Evolutionary conservation across 2,888 invertebrate species (phyloP).

Genomic region (Bembecia ichneumoniformis): DNA sequence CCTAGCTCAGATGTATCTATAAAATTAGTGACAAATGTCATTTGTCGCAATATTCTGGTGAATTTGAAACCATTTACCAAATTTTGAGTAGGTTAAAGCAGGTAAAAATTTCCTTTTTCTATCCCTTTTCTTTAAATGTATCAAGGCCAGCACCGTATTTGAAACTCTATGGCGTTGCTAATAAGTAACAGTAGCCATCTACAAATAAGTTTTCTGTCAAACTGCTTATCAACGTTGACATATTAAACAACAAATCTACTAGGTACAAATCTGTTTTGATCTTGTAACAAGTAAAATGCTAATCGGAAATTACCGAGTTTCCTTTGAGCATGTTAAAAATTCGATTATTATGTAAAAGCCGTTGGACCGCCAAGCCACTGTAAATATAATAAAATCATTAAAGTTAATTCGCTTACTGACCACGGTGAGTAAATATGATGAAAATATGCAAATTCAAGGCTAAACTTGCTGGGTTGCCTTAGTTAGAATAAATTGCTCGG

Average conservation of each 20-base stretch:
- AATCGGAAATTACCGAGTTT: neutral
- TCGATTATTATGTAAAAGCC: conserved; percentile 30
- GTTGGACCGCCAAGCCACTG: conserved; percentile 19
- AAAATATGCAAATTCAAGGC: conserved; percentile 51
- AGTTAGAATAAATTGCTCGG: conserved; percentile 42
- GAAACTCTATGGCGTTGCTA: neutral
- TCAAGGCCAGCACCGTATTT: neutral
- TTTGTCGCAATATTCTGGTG: too few relatives aligned
- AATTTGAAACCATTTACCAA: too few relatives aligned
- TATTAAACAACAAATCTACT: too few relatives aligned
- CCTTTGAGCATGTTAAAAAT: conserved; percentile 16
- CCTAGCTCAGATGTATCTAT: too few relatives aligned
- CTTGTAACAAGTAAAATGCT: neutral
- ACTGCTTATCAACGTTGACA: too few relatives aligned
- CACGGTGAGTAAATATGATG: conserved; percentile 42
- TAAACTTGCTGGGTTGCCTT: conserved; percentile 38
- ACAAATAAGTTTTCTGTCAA: too few relatives aligned
- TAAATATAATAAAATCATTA: conserved; percentile 55
- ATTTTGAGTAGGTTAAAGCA: too few relatives aligned
- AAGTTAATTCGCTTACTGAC: conserved; percentile 52
- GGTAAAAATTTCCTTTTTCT: too few relatives aligned
- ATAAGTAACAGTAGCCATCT: neutral
- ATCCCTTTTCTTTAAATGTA: too few relatives aligned
- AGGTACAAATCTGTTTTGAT: neutral
- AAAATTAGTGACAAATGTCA: too few relatives aligned